Conservation (phyloP, 2,113 vertebrate species). For the Ahaetulla prasina region DNA sequence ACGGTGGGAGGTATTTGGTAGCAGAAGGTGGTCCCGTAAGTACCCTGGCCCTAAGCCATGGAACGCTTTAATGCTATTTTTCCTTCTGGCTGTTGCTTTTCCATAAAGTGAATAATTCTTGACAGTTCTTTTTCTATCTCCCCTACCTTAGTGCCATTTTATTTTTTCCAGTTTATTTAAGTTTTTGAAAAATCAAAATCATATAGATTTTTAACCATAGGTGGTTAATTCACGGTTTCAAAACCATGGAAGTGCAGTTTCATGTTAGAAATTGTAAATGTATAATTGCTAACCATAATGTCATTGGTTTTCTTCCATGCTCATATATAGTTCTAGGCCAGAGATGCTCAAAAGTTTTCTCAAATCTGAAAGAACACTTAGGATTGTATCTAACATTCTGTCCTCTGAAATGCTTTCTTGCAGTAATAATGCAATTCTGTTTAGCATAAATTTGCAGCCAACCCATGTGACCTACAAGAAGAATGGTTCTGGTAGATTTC, state of each 20-base stretch:
- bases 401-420: background rate
- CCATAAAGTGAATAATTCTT: conserved; percentile 3
- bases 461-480: background rate
- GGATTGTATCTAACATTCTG: background rate
- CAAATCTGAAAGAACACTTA: background rate
- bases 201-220: background rate
- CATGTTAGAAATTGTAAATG: background rate
- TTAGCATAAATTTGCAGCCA: background rate
- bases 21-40: too few species aligned
- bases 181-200: background rate
- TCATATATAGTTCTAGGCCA: background rate
- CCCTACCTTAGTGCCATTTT: fast-evolving
- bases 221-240: background rate
- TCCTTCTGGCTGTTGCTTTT: background rate
- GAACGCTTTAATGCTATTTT: background rate
- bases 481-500: background rate
- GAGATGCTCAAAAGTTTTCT: background rate
- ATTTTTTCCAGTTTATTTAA: background rate
- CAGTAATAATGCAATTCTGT: background rate
- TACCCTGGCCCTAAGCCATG: too few species aligned
- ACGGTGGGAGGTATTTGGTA: too few species aligned
- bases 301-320: background rate
- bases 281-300: background rate
- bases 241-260: background rate
- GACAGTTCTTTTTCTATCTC: background rate